A percentile compares a stretch with the other conserved stretches of the same genome.
Conservation (phyloP, 2,888 invertebrate genomes). For the Coleophora deauratella region DNA sequence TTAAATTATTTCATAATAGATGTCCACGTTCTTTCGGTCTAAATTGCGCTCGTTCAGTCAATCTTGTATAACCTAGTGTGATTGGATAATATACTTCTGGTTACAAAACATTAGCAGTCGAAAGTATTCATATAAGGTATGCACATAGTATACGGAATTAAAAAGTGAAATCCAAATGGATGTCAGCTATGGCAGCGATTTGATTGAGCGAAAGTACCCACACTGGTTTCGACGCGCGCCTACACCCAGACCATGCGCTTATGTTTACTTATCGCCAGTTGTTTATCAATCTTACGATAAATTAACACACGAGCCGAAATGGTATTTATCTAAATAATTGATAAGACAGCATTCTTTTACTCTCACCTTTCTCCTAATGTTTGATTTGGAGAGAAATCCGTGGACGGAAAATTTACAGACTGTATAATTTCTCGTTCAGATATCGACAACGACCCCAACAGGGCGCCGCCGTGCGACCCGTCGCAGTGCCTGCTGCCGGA, state of each 20-base stretch:
- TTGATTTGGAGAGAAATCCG: no score
- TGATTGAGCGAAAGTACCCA: conserved; percentile 65
- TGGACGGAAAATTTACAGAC: no score
- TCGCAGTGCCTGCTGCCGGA: conserved; percentile 90
- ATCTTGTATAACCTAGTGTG: conserved; percentile 13
- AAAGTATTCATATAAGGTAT: no score
- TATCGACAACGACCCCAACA: conserved; percentile 94
- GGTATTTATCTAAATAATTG: neutral
- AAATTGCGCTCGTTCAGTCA: no score
- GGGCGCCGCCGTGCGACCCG: conserved; percentile 92
- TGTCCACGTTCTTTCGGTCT: no score
- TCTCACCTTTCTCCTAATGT: neutral
- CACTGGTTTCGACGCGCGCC: conserved; percentile 50
- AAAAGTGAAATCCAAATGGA: conserved; percentile 63
- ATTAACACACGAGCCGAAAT: neutral
- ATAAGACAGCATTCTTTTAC: neutral
- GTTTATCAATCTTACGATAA: conserved; percentile 13
- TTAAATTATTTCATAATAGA: neutral
- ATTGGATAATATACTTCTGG: no score
- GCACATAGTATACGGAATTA: conserved; percentile 25
- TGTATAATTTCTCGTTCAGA: conserved; percentile 70
- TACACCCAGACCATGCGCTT: conserved; percentile 15
- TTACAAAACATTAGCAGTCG: no score
- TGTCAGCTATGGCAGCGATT: conserved; percentile 39
- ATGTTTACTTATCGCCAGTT: neutral